Conservation (phyloP, 2,888 invertebrate species). For the Bimastos eiseni region DNA sequence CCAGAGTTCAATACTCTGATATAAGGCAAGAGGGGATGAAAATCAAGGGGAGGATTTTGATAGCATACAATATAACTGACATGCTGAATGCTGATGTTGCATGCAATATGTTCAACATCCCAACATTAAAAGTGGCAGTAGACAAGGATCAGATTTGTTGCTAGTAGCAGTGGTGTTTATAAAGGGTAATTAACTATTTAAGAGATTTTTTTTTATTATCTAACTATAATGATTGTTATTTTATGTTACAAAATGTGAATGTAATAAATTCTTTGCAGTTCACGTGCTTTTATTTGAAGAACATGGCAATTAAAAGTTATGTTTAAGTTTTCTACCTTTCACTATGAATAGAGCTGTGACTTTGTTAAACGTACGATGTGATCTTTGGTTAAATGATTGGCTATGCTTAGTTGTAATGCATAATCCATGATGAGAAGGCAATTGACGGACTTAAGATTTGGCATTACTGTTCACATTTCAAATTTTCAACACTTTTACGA, state of each 20-base stretch:
- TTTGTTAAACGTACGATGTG: background rate
- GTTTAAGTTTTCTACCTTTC: too few species aligned
- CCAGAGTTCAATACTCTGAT: too few species aligned
- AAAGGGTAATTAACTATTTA: background rate
- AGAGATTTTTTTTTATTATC: background rate
- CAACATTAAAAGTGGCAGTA: background rate
- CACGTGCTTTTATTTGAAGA: background rate
- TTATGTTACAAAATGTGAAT: background rate
- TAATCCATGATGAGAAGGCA: background rate
- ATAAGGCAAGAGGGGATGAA: background rate
- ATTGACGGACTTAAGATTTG: background rate
- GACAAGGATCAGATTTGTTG: background rate
- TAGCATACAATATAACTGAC: background rate
- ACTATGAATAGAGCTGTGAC: background rate
- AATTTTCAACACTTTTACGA: background rate
- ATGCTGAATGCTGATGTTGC: background rate
- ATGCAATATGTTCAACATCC: background rate
- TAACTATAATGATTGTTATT: background rate
- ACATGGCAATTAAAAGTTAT: background rate
- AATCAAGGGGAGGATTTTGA: background rate
- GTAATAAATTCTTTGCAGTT: background rate
- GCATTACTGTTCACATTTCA: background rate
- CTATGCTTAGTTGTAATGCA: background rate
- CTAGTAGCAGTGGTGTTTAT: background rate
- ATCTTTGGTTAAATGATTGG: background rate